phyloP scores from a whole-genome alignment of 2,797 vertebrate species.

The Hemibagrus guttatus region DNA sequence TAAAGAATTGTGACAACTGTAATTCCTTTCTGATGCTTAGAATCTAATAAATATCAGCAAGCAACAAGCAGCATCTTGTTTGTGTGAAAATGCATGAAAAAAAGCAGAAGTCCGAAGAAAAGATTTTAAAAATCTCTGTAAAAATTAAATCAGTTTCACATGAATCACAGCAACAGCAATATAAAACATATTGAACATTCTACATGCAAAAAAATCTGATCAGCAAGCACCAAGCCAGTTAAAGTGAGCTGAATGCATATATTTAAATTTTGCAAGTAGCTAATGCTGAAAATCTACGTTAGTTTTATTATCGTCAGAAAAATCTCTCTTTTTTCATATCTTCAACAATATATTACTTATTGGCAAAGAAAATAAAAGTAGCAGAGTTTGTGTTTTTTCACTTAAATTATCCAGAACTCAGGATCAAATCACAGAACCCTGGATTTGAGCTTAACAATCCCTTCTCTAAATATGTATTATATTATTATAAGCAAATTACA shows the following conservation, averaged over 20 bases:
- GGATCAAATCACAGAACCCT: not conserved
- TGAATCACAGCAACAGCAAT: not conserved
- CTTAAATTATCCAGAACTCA: not conserved
- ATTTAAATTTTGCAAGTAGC: not conserved
- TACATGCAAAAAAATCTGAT: no score
- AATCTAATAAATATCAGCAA: conserved; percentile 52
- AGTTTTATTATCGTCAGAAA: not conserved
- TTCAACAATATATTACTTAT: not conserved
- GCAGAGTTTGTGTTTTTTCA: not conserved
- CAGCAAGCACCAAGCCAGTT: not conserved
- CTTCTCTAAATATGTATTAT: not conserved
- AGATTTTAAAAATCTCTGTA: not conserved
- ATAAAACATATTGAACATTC: no score
- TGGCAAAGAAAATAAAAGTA: not conserved
- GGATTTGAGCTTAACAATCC: not conserved
- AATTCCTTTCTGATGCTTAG: conserved; percentile 38
- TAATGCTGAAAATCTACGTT: not conserved
- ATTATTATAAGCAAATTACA: not conserved
- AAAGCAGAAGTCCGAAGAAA: no score
- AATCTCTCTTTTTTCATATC: not conserved
- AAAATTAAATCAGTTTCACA: not conserved
- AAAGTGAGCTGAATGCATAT: not conserved
- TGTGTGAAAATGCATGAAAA: no score
- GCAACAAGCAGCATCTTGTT: not conserved
- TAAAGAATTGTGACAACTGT: not conserved